These are phyloP conservation scores for Pteropus rufus DNA, from an alignment of 2,797 vertebrate genomes.

Conservation along the genomic window DNA sequence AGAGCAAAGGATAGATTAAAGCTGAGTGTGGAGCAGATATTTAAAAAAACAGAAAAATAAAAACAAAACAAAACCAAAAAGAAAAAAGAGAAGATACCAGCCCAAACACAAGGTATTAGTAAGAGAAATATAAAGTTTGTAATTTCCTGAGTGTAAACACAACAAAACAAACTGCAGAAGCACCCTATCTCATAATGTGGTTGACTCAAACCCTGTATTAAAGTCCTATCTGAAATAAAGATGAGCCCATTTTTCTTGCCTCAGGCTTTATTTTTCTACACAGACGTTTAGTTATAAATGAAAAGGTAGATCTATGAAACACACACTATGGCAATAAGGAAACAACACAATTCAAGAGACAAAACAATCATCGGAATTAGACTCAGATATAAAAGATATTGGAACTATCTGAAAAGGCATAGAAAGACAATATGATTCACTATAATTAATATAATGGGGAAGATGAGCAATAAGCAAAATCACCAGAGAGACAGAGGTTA, in stretches of 20 bases:
- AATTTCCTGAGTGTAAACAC: neutral
- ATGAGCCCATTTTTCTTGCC: neutral
- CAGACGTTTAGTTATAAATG: neutral
- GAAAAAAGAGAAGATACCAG: neutral
- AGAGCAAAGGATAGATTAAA: neutral
- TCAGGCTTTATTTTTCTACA: neutral
- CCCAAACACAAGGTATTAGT: neutral
- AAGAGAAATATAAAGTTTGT: neutral
- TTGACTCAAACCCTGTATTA: neutral
- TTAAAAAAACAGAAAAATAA: neutral
- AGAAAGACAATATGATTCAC: neutral
- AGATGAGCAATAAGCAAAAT: neutral
- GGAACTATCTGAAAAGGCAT: neutral
- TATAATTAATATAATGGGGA: neutral
- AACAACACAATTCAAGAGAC: neutral
- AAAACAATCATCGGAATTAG: neutral
- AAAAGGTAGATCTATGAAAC: neutral
- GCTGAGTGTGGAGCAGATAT: neutral
- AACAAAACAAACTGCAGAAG: fast-evolving
- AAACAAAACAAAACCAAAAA: neutral
- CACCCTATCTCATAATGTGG: neutral
- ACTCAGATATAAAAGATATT: neutral
- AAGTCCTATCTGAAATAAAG: neutral
- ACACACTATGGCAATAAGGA: neutral
- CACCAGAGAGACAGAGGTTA: neutral